Conservation (phyloP, 1,140 invertebrate genomes). For the Conus ventricosus region DNA sequence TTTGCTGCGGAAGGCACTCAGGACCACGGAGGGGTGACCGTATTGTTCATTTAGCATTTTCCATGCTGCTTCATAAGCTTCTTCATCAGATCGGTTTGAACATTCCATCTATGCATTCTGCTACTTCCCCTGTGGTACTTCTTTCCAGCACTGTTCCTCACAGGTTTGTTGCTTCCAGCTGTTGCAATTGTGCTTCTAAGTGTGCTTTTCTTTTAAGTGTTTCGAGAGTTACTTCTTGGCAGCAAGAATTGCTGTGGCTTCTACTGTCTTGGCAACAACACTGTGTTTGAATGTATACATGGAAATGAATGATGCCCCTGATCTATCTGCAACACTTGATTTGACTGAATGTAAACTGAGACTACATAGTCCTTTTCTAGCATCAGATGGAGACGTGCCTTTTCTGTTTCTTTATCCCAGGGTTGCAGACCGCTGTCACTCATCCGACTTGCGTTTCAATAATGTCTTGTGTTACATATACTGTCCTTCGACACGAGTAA, state of each 20-base stretch:
- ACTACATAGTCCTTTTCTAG: not conserved
- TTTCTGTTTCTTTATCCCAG: not conserved
- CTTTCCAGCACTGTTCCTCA: not conserved
- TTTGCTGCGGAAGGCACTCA: too few species aligned
- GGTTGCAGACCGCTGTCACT: too few species aligned
- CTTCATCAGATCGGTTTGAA: not conserved
- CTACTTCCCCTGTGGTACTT: not conserved
- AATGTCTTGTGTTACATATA: too few species aligned
- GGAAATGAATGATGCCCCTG: too few species aligned
- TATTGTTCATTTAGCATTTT: slow-evolving; percentile 11
- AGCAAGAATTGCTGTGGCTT: not conserved
- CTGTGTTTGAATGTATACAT: too few species aligned
- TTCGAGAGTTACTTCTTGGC: too few species aligned
- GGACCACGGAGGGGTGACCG: not conserved
- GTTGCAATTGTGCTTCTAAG: not conserved
- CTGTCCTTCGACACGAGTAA: too few species aligned
- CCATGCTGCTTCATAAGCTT: not conserved
- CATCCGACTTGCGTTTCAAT: too few species aligned
- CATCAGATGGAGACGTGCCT: not conserved
- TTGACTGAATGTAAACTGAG: not conserved
- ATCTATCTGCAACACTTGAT: not conserved
- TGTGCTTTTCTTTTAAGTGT: not conserved
- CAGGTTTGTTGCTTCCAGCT: not conserved
- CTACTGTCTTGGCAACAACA: not conserved
- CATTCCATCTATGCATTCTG: too few species aligned